A percentile compares a stretch with the other conserved stretches of the same genome.
These are phyloP conservation scores for Ceratotherium simum DNA, from an alignment of 2,113 vertebrate species.

Conservation along the genomic window DNA sequence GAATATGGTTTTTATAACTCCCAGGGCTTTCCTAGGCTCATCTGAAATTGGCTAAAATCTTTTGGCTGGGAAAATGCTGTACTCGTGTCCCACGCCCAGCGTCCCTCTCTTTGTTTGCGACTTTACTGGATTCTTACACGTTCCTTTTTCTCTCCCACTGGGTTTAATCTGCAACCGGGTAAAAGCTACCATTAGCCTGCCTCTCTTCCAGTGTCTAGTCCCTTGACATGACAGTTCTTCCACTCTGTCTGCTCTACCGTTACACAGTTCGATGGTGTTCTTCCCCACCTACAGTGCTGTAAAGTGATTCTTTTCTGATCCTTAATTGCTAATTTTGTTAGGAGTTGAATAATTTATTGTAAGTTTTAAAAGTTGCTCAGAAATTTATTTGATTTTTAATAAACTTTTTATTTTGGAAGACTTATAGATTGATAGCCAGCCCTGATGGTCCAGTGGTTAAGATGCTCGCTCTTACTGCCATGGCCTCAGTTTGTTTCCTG, in stretches of 20 bases:
- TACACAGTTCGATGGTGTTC: not conserved
- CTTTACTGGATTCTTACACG: not conserved
- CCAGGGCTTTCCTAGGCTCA: not conserved
- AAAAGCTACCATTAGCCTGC: not conserved
- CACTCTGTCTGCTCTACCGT: not conserved
- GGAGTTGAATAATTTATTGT: not conserved
- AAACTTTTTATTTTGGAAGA: constrained; percentile 9
- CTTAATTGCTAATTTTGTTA: not conserved
- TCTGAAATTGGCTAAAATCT: not conserved
- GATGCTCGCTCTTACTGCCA: no score
- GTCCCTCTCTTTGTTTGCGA: not conserved
- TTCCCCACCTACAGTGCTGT: not conserved
- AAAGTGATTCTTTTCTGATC: not conserved
- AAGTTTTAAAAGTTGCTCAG: not conserved
- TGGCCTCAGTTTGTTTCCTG: no score
- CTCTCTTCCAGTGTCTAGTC: not conserved
- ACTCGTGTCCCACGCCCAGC: not conserved
- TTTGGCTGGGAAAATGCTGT: not conserved
- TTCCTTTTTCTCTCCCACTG: not conserved
- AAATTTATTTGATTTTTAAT: not conserved
- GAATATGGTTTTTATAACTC: not conserved
- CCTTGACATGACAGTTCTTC: not conserved
- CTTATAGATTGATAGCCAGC: not conserved
- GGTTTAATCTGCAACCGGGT: not conserved
- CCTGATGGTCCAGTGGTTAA: no score